Evolutionary conservation across 2,888 invertebrate genomes (phyloP), one percentile per base, ranked within the genome.

Genomic region (Morpho helenor): DNA sequence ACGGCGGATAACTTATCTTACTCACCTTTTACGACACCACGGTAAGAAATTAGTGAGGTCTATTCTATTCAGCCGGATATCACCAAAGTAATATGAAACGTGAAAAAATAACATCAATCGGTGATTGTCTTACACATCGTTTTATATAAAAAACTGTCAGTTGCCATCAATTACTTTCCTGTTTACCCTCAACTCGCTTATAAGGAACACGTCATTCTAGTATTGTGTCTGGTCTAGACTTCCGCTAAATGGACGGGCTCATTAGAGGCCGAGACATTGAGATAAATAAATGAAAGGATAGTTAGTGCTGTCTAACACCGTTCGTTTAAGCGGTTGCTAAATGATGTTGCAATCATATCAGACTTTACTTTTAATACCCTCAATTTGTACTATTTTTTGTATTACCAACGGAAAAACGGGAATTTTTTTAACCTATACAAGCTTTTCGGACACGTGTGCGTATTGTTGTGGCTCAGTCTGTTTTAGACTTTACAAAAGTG

Each of bases 161-260:
- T 55, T 39, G 45, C 47, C 55, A 58, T 63, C 63, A 60, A 58
- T 60, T 60, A 63, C 52, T 56, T 60, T 50, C 63, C 60, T 60
- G 53, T 63, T 53, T 50, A 50, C 44, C 61, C 49, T 45, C 22
- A 16, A 43, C 56, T 40, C 5, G 44, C 63, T 54, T 63, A 61
- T 61, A 63, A 58, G 60, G 63, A 58, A 63, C 61, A 54, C 39
- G 63, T 63, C 58, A 54, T 56, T 57, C 61, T 57, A 52, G 59
- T 59, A 57, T 56, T 61, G 61, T 61, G 55, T 63, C 53, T 57
- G 45, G 57, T 45, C 45, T 50, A 49, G 54, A 60, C 63, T 63
- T 63, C 63, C 63, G 61, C 49, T 59, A 62, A 42, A 10, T 46
- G 48, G 48, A 54, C 48, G 22, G 9, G 8, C 52, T 54, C 54